Evolutionary conservation across 2,113 vertebrate genomes (phyloP).

Genomic region (Rhagologus leucostigma): DNA sequence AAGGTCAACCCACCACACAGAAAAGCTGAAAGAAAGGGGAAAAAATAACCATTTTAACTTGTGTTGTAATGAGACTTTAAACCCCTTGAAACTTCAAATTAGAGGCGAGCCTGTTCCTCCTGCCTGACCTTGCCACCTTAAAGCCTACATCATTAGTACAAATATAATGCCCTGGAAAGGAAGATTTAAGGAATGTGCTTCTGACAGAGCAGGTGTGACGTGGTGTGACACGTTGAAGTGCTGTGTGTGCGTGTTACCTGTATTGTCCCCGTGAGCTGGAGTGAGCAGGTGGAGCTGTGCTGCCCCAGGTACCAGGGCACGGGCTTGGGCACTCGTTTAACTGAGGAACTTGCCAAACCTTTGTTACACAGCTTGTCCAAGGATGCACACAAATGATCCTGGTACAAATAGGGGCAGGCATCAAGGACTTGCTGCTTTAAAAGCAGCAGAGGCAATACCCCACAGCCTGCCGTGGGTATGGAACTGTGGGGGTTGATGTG

Average conservation of each 20-base stretch:
- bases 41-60: neutral
- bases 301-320: neutral
- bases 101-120: neutral
- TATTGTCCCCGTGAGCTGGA: accelerated
- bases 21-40: neutral
- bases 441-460: neutral
- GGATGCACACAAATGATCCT: neutral
- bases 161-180: accelerated
- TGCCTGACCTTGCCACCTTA: neutral
- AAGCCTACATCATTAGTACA: neutral
- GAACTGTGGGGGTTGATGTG: neutral
- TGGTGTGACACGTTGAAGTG: accelerated
- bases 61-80: neutral
- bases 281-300: neutral
- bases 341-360: neutral
- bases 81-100: neutral
- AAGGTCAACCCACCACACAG: neutral
- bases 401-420: accelerated
- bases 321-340: neutral
- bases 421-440: neutral
- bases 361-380: neutral
- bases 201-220: accelerated
- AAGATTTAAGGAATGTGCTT: neutral
- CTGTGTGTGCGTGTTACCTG: accelerated
- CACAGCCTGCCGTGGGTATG: accelerated